A percentile compares a stretch with the other conserved stretches of the same genome.
Conservation (phyloP, 2,113 vertebrate genomes). For the Candoia aspera region DNA sequence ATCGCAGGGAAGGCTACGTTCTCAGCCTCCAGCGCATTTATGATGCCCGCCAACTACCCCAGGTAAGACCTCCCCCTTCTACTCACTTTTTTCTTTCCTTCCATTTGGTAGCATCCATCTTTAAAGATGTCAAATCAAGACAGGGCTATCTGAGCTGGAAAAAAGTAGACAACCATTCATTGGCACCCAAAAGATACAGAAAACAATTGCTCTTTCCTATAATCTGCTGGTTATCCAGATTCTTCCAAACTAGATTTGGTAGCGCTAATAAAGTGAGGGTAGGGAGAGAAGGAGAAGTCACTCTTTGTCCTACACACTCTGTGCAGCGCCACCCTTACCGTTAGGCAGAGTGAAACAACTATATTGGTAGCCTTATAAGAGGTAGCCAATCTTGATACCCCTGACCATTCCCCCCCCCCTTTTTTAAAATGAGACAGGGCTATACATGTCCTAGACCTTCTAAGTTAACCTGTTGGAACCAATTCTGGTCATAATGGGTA, state of each 20-base stretch:
- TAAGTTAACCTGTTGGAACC: background rate
- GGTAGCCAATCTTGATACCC: no score
- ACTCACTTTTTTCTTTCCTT: background rate
- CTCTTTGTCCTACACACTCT: background rate
- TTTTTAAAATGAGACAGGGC: no score
- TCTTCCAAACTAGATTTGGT: background rate
- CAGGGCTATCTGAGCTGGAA: background rate
- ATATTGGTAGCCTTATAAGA: no score
- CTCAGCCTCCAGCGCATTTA: constrained; percentile 67
- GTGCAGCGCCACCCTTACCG: no score
- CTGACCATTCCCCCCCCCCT: no score
- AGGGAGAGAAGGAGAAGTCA: background rate
- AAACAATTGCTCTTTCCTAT: no score
- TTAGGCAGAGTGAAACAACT: no score
- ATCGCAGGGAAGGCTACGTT: constrained; percentile 61
- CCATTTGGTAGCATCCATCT: background rate
- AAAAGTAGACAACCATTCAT: background rate
- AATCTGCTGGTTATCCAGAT: no score
- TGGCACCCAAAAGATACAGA: background rate
- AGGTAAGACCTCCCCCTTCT: constrained; percentile 55
- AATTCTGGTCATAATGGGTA: background rate
- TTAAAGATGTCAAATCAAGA: background rate
- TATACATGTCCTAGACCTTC: background rate
- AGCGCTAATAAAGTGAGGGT: background rate
- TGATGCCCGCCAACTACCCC: constrained; percentile 49